Evolutionary conservation across 2,888 invertebrate species (phyloP), one percentile per base, ranked within the genome.

Genomic region (Cremastobaeus sp.): DNA sequence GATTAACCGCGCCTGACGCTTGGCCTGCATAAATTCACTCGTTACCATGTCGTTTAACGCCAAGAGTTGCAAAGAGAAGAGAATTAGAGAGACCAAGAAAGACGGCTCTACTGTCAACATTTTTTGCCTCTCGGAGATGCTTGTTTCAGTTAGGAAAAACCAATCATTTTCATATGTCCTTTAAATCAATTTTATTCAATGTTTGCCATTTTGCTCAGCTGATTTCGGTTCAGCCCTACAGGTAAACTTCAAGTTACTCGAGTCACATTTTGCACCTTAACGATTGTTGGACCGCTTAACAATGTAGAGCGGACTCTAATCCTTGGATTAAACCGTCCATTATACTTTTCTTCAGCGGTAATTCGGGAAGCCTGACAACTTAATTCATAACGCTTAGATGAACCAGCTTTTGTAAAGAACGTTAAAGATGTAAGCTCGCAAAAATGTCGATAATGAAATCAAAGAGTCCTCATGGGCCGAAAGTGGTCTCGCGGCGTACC

Each of bases 1-100:
- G 78, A 79, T 76, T 78, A 79, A 78, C 73, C 75, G 62, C 64
- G 70, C 64, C 73, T 71, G 65, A 70, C 69, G 73, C 74, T 68
- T 74, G 68, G 62, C 48, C 69, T 59, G 77, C 74, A 74, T 77
- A 71, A 77, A 74, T 77, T 77, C 73, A 68, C 77, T 73, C 59
- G 76, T 76, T 76, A 76, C 72, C 75, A 71, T 75, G 75, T 71
- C 75, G 71, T 71, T 68, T 25, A 41, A 64, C 18, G 50, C 54
- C 50, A 41, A 62, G 45, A 52, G 52, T 34, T 41, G 6, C 28
- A 21, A 8, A 9, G 43, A 43, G 34, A 28, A 11, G n/a, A n/a
- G n/a, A n/a, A n/a, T n/a, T n/a, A n/a, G 35, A 21, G 35, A 30
- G 21, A 5, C 17, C 28, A 4, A n/a, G 5, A 12, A 41, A 37